These are phyloP conservation scores for Albula glossodonta DNA, from an alignment of 2,113 vertebrate genomes.

Conservation along the genomic window DNA sequence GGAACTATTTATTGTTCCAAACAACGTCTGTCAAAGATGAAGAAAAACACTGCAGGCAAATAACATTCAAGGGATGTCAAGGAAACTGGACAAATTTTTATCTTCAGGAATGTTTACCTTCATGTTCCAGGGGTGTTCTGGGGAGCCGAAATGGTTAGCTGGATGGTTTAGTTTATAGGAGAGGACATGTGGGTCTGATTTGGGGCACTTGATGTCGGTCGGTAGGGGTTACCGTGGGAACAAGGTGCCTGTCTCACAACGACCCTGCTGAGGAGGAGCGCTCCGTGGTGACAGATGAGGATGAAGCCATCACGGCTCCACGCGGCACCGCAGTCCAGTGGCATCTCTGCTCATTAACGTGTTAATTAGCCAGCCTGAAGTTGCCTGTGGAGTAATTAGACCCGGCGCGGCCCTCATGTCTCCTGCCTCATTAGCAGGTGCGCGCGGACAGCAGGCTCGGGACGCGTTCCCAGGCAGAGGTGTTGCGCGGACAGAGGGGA, in stretches of 20 bases:
- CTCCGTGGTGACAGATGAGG: conserved; percentile 44
- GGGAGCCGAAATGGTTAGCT: too few species aligned
- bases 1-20: too few species aligned
- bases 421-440: conserved; percentile 50
- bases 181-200: background rate
- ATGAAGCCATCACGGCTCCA: conserved; percentile 58
- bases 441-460: background rate
- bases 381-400: conserved; percentile 63
- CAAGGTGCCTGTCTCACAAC: background rate
- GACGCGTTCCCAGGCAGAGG: background rate
- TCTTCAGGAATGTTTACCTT: too few species aligned
- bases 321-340: conserved; percentile 39
- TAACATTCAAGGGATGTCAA: too few species aligned
- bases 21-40: too few species aligned
- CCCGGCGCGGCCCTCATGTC: conserved; percentile 35
- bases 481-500: background rate
- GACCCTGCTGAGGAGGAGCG: background rate
- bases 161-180: background rate
- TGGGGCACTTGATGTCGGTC: background rate
- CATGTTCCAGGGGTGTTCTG: too few species aligned
- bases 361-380: conserved; percentile 64
- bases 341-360: conserved; percentile 59
- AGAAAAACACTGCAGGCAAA: too few species aligned
- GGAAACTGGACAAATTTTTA: too few species aligned
- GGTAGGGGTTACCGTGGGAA: background rate